Conservation (phyloP, 2,797 vertebrate genomes). For the Pipistrellus kuhlii region DNA sequence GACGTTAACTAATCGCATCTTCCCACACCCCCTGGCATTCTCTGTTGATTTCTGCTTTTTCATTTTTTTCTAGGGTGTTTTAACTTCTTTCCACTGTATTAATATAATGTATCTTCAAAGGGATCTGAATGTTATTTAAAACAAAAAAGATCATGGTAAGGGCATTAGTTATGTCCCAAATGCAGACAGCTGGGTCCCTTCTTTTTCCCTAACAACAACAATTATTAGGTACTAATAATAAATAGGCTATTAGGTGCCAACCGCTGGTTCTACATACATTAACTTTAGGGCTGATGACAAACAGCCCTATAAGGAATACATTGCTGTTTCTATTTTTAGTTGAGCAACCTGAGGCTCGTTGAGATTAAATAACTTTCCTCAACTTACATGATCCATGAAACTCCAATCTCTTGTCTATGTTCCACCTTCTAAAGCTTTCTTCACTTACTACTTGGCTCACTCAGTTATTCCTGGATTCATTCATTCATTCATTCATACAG, state of each 20-base stretch:
- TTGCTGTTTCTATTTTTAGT: constrained; percentile 14
- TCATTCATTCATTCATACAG: neutral
- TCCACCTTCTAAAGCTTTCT: neutral
- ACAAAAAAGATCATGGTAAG: constrained; percentile 15
- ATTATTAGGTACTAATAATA: neutral
- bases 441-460: neutral
- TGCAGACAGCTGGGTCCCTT: neutral
- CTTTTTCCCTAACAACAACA: neutral
- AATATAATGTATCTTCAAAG: constrained; percentile 18
- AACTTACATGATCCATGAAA: constrained; percentile 35
- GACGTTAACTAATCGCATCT: neutral
- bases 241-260: neutral
- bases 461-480: neutral
- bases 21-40: neutral
- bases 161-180: neutral
- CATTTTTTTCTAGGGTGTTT: neutral
- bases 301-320: neutral
- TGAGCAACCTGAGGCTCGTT: neutral
- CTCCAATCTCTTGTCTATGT: neutral
- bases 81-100: neutral
- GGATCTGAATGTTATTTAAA: constrained; percentile 1
- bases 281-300: neutral
- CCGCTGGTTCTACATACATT: neutral
- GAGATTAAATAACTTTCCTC: constrained; percentile 41
- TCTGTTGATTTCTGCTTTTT: neutral